phyloP scores from a whole-genome alignment of 2,113 vertebrate species.

The Sminthopsis crassicaudata region DNA sequence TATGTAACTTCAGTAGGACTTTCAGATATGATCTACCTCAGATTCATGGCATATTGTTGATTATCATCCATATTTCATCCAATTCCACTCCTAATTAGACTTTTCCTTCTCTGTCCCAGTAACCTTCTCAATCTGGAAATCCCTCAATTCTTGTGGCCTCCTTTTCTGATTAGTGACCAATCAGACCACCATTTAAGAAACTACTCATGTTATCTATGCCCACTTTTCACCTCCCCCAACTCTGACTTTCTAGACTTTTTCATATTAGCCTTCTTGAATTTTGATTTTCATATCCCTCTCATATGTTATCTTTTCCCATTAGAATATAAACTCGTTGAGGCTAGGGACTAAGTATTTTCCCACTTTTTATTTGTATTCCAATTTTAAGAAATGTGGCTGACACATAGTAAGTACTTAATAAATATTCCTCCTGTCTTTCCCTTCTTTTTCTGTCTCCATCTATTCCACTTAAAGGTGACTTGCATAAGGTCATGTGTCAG shows the following conservation, averaged over 20 bases:
- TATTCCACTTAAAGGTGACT: neutral
- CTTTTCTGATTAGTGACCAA: neutral
- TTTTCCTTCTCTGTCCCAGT: neutral
- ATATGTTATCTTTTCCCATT: neutral
- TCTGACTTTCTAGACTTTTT: neutral
- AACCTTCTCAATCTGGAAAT: neutral
- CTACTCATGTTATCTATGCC: neutral
- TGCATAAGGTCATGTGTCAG: neutral
- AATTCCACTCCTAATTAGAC: constrained; percentile 4
- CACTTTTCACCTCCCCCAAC: neutral
- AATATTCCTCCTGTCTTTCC: neutral
- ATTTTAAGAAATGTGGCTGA: neutral
- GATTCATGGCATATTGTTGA: neutral
- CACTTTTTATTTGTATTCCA: neutral
- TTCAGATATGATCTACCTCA: neutral
- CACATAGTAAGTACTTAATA: neutral
- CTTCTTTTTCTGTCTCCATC: neutral
- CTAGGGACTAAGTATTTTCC: neutral
- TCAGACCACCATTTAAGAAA: neutral
- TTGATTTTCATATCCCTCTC: neutral
- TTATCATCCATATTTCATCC: neutral
- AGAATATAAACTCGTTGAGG: neutral
- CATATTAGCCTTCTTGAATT: neutral
- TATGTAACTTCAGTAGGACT: neutral
- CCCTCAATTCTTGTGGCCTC: neutral